A percentile compares a stretch with the other conserved stretches of the same genome.
These are phyloP conservation scores for Xiphorhynchus erythropygius DNA, from an alignment of 2,797 vertebrate species.

Conservation along the genomic window DNA sequence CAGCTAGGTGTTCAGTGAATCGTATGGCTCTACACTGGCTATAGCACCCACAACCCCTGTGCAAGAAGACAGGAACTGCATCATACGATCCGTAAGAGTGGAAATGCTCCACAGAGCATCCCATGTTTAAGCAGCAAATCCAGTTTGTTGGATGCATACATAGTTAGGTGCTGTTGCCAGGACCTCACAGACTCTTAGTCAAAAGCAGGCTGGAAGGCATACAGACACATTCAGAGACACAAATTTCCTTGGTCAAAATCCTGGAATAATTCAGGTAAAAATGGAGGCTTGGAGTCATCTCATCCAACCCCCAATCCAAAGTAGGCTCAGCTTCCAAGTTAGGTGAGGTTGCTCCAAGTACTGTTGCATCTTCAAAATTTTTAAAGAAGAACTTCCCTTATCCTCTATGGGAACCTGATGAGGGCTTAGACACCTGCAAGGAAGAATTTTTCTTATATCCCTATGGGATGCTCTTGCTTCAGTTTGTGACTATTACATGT, in stretches of 20 bases:
- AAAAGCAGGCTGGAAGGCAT: background rate
- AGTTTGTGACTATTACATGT: background rate
- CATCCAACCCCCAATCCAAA: rapidly evolving
- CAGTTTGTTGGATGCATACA: background rate
- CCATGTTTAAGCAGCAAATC: background rate
- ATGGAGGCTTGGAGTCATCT: background rate
- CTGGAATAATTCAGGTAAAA: background rate
- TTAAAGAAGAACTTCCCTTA: background rate
- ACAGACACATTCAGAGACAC: background rate
- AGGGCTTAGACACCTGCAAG: background rate
- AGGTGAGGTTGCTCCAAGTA: background rate
- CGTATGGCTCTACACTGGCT: rapidly evolving
- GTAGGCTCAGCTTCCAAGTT: background rate
- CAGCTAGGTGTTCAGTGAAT: background rate
- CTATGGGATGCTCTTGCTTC: background rate
- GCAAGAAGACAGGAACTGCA: background rate
- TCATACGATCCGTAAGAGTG: background rate
- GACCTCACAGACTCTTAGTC: background rate
- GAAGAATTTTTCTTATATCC: background rate
- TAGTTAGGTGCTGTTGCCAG: background rate
- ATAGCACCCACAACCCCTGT: background rate
- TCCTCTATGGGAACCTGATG: background rate
- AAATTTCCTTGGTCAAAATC: background rate
- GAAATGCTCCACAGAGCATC: background rate
- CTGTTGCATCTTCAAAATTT: background rate